phyloP scores from a whole-genome alignment of 2,888 invertebrate genomes.

The Helicoverpa assulta region DNA sequence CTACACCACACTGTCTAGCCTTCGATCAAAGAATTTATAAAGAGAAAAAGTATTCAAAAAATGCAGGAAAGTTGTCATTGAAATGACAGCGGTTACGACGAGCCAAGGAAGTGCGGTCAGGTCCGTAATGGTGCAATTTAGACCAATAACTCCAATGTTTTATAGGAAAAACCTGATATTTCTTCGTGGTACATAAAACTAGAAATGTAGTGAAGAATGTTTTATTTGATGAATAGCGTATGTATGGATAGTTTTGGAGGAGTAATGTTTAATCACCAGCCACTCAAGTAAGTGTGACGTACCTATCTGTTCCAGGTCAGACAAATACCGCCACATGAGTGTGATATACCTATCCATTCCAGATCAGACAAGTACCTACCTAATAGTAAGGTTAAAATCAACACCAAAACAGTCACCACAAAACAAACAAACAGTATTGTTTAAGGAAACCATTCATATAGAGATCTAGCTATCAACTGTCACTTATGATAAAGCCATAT shows the following conservation, averaged over 20 bases:
- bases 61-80: conserved; percentile 32
- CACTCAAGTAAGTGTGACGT: too few species aligned
- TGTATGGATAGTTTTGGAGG: neutral
- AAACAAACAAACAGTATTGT: too few species aligned
- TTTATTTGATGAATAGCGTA: neutral
- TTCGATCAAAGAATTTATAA: conserved; percentile 23
- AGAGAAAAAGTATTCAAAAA: conserved; percentile 43
- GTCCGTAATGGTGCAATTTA: conserved; percentile 60
- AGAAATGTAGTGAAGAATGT: neutral
- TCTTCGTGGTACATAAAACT: conserved; percentile 11
- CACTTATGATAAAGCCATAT: conserved; percentile 1
- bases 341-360: too few species aligned
- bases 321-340: too few species aligned
- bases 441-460: neutral
- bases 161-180: conserved; percentile 23
- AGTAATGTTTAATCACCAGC: too few species aligned
- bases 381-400: too few species aligned
- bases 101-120: conserved; percentile 50
- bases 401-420: too few species aligned
- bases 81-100: conserved; percentile 24
- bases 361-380: too few species aligned
- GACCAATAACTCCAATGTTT: conserved; percentile 18
- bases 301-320: too few species aligned
- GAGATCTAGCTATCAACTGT: neutral
- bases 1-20: too few species aligned